Evolutionary conservation across 2,797 vertebrate genomes (phyloP).

Genomic region (Garrulus glandarius): DNA sequence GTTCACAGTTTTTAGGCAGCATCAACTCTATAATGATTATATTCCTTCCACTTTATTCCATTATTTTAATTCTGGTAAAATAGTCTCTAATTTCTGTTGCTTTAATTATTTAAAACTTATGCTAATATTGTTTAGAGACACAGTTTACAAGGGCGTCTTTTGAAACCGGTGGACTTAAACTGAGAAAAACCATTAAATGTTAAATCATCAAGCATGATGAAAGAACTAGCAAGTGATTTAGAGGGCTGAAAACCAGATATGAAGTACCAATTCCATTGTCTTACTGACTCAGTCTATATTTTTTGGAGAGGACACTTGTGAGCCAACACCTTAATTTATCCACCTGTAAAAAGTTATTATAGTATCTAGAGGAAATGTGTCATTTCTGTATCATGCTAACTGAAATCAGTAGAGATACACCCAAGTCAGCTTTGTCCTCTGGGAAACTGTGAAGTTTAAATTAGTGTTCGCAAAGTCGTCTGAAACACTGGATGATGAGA

Average conservation of each 20-base stretch:
- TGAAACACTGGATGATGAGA: neutral
- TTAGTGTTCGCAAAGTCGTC: neutral
- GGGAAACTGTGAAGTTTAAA: neutral
- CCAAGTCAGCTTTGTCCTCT: neutral
- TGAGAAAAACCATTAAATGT: neutral
- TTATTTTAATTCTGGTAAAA: neutral
- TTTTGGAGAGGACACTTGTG: neutral
- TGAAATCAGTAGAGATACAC: neutral
- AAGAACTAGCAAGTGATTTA: neutral
- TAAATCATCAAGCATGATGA: neutral
- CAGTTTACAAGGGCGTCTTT: neutral
- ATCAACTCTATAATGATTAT: neutral
- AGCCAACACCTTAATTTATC: neutral
- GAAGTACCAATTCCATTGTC: neutral
- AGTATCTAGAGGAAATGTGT: neutral
- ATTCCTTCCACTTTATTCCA: neutral
- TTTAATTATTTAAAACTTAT: neutral
- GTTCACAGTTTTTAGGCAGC: neutral
- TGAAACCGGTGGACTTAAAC: neutral
- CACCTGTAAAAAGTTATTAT: neutral
- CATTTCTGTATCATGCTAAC: neutral
- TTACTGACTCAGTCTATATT: neutral
- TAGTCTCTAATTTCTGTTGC: neutral
- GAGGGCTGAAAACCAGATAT: neutral
- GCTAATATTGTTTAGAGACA: neutral